Evolutionary conservation across 2,888 invertebrate genomes (phyloP).

Genomic region (Periphyllus acericola): DNA sequence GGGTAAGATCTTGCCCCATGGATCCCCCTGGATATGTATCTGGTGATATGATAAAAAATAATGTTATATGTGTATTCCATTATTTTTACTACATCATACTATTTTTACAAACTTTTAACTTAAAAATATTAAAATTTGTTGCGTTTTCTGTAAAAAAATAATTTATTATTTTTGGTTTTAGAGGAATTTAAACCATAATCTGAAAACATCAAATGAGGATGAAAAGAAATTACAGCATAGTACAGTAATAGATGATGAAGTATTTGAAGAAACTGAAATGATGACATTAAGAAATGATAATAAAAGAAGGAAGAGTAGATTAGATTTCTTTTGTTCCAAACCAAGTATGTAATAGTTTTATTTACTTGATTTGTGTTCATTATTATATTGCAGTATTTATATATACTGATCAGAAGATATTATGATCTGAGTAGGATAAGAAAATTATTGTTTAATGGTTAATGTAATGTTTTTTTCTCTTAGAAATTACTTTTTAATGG

Average conservation of each 20-base stretch:
- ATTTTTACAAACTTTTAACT: too few relatives aligned
- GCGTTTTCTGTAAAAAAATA: too few relatives aligned
- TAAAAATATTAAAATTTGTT: too few relatives aligned
- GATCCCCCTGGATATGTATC: too few relatives aligned
- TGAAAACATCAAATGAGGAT: constrained; percentile 19
- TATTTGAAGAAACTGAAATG: constrained; percentile 58
- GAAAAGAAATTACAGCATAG: constrained; percentile 36
- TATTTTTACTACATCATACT: too few relatives aligned
- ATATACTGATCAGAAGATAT: background rate
- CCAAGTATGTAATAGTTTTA: constrained; percentile 34
- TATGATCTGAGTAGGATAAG: too few relatives aligned
- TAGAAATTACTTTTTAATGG: too few relatives aligned
- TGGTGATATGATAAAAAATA: too few relatives aligned
- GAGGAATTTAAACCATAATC: constrained; percentile 9
- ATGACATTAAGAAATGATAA: constrained; percentile 44
- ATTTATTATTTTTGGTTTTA: constrained; percentile 6
- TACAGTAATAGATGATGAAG: constrained; percentile 51
- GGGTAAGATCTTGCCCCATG: too few relatives aligned
- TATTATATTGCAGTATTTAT: background rate
- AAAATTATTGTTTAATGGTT: too few relatives aligned
- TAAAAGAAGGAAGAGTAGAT: constrained; percentile 50
- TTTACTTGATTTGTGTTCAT: background rate
- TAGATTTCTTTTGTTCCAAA: constrained; percentile 55
- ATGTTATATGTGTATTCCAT: too few relatives aligned
- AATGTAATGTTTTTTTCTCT: too few relatives aligned